Base-by-base conservation (phyloP, 2,888 invertebrate species). In the Eupelmus urozonus region DNA sequence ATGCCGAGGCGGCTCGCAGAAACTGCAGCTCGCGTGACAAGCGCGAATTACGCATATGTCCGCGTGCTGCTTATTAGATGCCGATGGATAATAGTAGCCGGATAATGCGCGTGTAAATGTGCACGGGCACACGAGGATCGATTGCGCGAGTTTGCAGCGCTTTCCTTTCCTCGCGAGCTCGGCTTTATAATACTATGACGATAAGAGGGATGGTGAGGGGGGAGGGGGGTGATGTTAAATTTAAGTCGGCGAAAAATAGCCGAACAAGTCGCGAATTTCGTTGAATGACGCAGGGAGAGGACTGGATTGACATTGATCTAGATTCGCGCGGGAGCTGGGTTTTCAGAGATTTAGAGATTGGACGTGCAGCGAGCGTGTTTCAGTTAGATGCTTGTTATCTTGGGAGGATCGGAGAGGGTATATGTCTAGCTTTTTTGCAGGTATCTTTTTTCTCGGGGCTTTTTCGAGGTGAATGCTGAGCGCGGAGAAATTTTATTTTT, bases 61-160 rank as follows among this genome's bases (percentile, higher is more conserved):
- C 2, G 1, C 18, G 1, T 0, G 25, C 16, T 57, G 51, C 51
- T 77, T 71, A 74, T 70, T 70, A 80, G 77, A 77, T 80, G 65
- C 74, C 80, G 62, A 80, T 77, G 74, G 70, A 74, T 79, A 67
- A 76, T 70, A 20, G 42, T 13, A 25, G 60, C 53, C 66, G 60
- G 53, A 63, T 55, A 76, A 76, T 72, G 76, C 67, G 72, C 67
- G 69, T 72, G 75, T 71, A 74, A 76, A 66, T 79, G 67, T 66
- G 57, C 72, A 2, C 25, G 40, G 42, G 1, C 40, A 20, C 13
- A 16, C 27, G 27, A 51, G 40, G 27, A 78, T 73, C 72, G 67
- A 69, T 72, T 23, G 62, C 18, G 20, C 16, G 40, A 13, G 7
- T 42, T 55, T n/a, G 11, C 34, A 16, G 18, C 13, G 13, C 25